A percentile compares a stretch with the other conserved stretches of the same genome.
phyloP scores from a whole-genome alignment of 2,888 invertebrate genomes.

The Parnassius apollo region DNA sequence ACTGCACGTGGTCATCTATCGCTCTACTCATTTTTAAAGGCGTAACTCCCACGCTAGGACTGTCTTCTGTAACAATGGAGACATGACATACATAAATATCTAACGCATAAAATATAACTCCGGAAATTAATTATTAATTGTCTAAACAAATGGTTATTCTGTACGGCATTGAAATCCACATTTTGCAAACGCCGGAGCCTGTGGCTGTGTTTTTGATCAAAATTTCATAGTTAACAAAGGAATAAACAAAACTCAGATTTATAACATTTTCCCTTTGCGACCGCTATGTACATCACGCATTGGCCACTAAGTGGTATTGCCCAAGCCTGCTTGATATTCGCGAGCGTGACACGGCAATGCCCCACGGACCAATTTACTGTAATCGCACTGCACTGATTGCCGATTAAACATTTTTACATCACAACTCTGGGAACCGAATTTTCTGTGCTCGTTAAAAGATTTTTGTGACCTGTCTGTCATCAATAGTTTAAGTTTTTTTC shows the following conservation, averaged over 20 bases:
- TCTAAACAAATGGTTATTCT: too few species aligned
- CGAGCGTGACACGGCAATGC: constrained; percentile 66
- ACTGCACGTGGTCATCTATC: too few species aligned
- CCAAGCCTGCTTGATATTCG: constrained; percentile 72
- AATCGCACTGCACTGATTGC: constrained; percentile 69
- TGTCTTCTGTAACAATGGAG: too few species aligned
- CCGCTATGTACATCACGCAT: constrained; percentile 56
- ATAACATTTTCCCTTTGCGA: constrained; percentile 26
- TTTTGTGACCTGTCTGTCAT: constrained; percentile 1
- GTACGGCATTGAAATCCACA: too few species aligned
- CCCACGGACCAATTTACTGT: constrained; percentile 70
- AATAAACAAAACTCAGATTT: constrained; percentile 23
- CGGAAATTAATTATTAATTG: too few species aligned
- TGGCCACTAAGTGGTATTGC: constrained; percentile 64
- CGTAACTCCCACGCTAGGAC: too few species aligned
- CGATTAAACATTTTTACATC: constrained; percentile 73
- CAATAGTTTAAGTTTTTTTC: too few species aligned
- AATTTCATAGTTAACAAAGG: not conserved
- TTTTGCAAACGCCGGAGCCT: too few species aligned
- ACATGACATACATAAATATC: too few species aligned
- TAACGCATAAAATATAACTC: too few species aligned
- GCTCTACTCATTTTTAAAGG: too few species aligned
- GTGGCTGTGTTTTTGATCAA: not conserved
- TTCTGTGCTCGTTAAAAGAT: constrained; percentile 28
- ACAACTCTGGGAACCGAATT: constrained; percentile 70